Base-by-base conservation (phyloP, 2,113 vertebrate genomes). In the Candoia aspera region DNA sequence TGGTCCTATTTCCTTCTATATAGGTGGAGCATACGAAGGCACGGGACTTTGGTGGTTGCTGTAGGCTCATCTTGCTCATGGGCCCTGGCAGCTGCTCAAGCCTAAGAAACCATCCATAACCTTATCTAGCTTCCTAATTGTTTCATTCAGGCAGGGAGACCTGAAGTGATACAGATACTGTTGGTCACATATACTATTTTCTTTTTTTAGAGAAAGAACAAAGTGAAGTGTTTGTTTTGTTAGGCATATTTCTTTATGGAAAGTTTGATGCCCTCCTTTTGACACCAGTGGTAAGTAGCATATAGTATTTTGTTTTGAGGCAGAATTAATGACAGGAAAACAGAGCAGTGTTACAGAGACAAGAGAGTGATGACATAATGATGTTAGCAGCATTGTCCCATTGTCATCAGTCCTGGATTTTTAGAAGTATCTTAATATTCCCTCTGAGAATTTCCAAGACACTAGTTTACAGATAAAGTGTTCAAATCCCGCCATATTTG, bases 251-350 rank as follows among this genome's bases (percentile, higher is more conserved):
- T 94, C 0, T 83, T 58, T 93, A 54, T 93, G 90, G 93, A 94
- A 24, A 91, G 90, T 89, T 95, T 95, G 94, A 90, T 96, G 95
- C 93, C 79, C 3, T 95, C 90, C 95, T 96, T 85, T 93, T 96
- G 94, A 97, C 97, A 97, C 94, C 94, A 96, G 95, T 91, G 89
- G 92, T 91, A 93, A 95, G 96, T 93, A 96, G 94, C 93, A 94
- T 95, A n/a, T n/a, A n/a, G n/a, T n/a, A 88, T 96, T 97, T 87
- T 96, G 95, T 68, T 92, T 93, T 93, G 90, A 96, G 90, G 89
- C 92, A 97, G 97, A 93, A 96, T 91, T 97, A 96, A 97, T 96
- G 97, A 97, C 93, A 97, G 94, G 92, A 96, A 93, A 96, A 95
- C 95, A 95, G 95, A 95, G 94, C 95, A 95, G 94, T 94, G 94